Evolutionary conservation across 2,113 vertebrate species (phyloP).

Genomic region (Saccopteryx bilineata): DNA sequence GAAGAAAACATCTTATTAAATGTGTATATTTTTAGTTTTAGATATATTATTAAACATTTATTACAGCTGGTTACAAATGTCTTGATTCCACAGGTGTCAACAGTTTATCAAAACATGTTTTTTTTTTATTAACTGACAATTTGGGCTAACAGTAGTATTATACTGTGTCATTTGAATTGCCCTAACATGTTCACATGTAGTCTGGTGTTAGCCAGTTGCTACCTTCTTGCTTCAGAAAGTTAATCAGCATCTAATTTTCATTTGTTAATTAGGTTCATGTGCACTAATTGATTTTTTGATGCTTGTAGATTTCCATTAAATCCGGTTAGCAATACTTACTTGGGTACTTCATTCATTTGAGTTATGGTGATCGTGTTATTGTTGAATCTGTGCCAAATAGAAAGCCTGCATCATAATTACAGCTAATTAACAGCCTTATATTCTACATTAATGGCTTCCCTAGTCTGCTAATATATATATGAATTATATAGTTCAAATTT

Average conservation of each 20-base stretch:
- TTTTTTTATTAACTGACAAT: slow-evolving; percentile 88
- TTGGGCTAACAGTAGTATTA: slow-evolving; percentile 86
- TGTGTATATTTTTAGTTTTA: background rate
- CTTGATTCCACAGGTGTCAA: slow-evolving; percentile 84
- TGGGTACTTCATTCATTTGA: slow-evolving; percentile 88
- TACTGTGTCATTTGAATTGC: slow-evolving; percentile 90
- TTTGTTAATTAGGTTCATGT: slow-evolving; percentile 94
- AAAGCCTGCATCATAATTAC: slow-evolving; percentile 91
- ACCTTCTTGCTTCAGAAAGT: slow-evolving; percentile 90
- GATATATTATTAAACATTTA: slow-evolving; percentile 16
- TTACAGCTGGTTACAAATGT: slow-evolving; percentile 26
- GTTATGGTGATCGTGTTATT: slow-evolving; percentile 90
- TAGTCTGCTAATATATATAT: slow-evolving; percentile 78
- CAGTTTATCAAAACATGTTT: slow-evolving; percentile 80
- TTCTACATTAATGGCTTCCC: slow-evolving; percentile 84
- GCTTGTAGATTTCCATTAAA: slow-evolving; percentile 92
- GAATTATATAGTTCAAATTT: slow-evolving; percentile 86
- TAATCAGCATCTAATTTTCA: slow-evolving; percentile 93
- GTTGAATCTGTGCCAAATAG: slow-evolving; percentile 90
- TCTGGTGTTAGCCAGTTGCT: slow-evolving; percentile 85
- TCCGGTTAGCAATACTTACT: slow-evolving; percentile 88
- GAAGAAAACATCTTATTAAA: background rate
- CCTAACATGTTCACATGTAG: slow-evolving; percentile 90
- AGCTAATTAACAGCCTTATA: slow-evolving; percentile 92
- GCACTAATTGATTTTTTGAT: slow-evolving; percentile 94